Base-by-base conservation (phyloP, 2,888 invertebrate species). In the Nemapogon koenigi region DNA sequence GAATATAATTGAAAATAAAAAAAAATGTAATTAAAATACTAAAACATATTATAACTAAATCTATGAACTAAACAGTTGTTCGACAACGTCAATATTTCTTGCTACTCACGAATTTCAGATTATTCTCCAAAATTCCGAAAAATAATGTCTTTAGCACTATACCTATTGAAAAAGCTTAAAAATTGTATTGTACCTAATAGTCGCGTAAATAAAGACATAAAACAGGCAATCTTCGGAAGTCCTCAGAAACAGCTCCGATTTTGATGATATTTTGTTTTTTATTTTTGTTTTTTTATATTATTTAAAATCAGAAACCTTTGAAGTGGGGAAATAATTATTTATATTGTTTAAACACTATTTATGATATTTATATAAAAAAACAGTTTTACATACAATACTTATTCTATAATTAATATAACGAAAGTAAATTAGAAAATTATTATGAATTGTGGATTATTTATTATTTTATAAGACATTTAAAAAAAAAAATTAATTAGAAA, bases 291-390 rank as follows among this genome's bases (percentile, higher is more conserved):
- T 22, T 22, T 7, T 22, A 22, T 22, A 22, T 22, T 22, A 22
- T 22, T 22, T 22, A 6, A 22, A 22, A 22, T 22, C 22, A 22
- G 10, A 22, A 22, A 22, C 22, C 29, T 29, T 11, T 13, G 15
- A 29, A 29, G 13, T n/a, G 15, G 13, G n/a, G 29, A 13, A 11
- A 29, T 29, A 29, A 11, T 13, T 32, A 32, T 16, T 4, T 32
- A 32, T 8, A 32, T 32, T 32, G 16, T 15, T n/a, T 16, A 32
- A 16, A 14, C 15, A 32, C 17, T 32, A 19, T 16, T 35, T 35
- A 15, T 2, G n/a, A 16, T 25, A 26, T 35, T 35, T 27, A 29
- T 29, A 29, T 29, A 6, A 29, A 29, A 13, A 29, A 29, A 13
- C 29, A 15, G 6, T 29, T 13, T 22, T 22, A 7, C 10, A 22